Evolutionary conservation across 2,888 invertebrate species (phyloP).

Genomic region (Pollenia labialis): DNA sequence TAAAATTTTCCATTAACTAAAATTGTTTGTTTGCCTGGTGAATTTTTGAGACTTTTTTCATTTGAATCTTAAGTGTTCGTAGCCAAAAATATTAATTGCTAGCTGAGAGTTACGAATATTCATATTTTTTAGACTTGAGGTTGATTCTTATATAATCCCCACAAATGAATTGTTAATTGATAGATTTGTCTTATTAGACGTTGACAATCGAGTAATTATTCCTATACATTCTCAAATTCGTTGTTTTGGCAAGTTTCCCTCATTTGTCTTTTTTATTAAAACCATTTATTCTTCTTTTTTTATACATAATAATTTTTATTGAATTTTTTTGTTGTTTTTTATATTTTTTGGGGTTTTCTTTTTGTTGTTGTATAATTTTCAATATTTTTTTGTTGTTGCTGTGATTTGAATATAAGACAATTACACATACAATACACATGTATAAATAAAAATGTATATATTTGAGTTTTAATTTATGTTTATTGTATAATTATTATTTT

Average conservation of each 20-base stretch:
- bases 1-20: no score
- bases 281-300: slow-evolving; percentile 48
- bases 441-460: slow-evolving; percentile 74
- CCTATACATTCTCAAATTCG: no score
- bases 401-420: slow-evolving; percentile 55
- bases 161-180: no score
- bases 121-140: no score
- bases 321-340: slow-evolving; percentile 54
- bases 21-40: no score
- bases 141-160: no score
- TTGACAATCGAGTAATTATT: no score
- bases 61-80: no score
- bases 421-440: slow-evolving; percentile 69
- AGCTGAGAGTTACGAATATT: no score
- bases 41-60: no score
- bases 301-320: slow-evolving; percentile 71
- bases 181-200: no score
- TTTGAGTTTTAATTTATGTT: slow-evolving; percentile 67
- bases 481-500: slow-evolving; percentile 56
- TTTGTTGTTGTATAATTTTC: slow-evolving; percentile 68
- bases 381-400: slow-evolving; percentile 53
- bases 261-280: slow-evolving; percentile 28
- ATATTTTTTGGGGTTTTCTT: slow-evolving; percentile 47
- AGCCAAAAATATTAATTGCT: no score
- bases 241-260: neutral